A percentile compares a stretch with the other conserved stretches of the same genome.
Evolutionary conservation across 2,797 vertebrate genomes (phyloP).

Genomic region (Oreochromis mossambicus): DNA sequence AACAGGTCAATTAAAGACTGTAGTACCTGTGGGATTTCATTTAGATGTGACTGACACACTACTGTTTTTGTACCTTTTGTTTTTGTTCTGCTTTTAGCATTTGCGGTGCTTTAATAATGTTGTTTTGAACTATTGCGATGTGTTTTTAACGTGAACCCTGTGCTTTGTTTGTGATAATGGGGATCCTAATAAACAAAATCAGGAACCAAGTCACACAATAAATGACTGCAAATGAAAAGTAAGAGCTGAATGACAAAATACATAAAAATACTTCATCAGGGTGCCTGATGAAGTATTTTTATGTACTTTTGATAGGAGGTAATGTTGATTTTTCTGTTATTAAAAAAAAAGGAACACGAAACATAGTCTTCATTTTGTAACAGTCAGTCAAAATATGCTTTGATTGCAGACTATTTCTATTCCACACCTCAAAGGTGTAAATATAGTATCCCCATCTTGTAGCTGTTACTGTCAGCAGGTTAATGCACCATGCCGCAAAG

Average conservation of each 20-base stretch:
- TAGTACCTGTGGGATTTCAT: background rate
- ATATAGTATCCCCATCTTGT: background rate
- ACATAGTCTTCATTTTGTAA: background rate
- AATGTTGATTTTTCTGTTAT: background rate
- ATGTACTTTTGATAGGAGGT: background rate
- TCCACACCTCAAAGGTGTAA: background rate
- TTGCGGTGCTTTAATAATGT: background rate
- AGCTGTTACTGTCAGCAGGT: background rate
- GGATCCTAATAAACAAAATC: background rate
- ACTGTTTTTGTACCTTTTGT: background rate
- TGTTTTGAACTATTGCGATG: background rate
- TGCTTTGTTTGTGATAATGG: background rate
- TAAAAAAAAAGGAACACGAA: background rate
- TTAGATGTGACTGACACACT: background rate
- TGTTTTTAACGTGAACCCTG: background rate
- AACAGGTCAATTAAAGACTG: background rate
- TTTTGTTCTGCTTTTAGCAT: background rate
- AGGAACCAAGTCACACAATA: background rate
- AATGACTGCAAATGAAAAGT: background rate
- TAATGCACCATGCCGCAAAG: background rate
- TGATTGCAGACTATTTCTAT: background rate
- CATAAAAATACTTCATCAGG: background rate
- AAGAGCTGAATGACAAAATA: background rate
- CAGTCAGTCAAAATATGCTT: background rate
- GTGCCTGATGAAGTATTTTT: background rate